phyloP scores from a whole-genome alignment of 2,113 vertebrate genomes.

The Spilogale gracilis region DNA sequence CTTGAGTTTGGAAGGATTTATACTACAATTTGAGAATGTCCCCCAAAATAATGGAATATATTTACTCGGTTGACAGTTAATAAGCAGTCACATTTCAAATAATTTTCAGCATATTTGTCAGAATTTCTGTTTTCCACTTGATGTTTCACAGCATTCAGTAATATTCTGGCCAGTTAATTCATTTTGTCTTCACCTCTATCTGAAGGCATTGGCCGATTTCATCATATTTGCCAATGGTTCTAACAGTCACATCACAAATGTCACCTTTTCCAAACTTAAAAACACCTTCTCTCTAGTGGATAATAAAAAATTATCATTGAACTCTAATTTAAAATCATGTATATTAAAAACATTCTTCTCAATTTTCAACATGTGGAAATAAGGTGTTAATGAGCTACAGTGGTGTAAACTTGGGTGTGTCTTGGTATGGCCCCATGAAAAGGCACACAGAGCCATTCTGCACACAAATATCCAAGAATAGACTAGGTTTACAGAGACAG shows the following conservation, averaged over 20 bases:
- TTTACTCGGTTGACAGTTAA: not conserved
- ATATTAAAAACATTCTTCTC: not conserved
- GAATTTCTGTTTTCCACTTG: not conserved
- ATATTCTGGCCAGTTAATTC: not conserved
- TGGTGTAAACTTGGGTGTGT: not conserved
- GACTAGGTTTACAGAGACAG: not conserved
- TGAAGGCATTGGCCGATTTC: not conserved
- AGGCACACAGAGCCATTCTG: not conserved
- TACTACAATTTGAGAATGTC: slow-evolving; percentile 19
- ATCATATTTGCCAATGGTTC: not conserved
- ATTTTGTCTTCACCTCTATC: not conserved
- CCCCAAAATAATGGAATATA: not conserved
- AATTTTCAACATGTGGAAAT: slow-evolving; percentile 17
- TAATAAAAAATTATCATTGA: slow-evolving; percentile 18
- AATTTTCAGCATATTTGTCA: slow-evolving; percentile 3
- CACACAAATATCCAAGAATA: not conserved
- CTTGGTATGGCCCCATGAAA: not conserved
- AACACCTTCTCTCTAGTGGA: not conserved
- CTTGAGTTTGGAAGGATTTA: not conserved
- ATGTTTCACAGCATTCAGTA: not conserved
- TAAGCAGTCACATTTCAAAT: slow-evolving; percentile 32
- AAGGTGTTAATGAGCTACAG: not conserved
- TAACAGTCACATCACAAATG: slow-evolving; percentile 43
- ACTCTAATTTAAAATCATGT: not conserved
- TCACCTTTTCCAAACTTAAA: slow-evolving; percentile 43